phyloP scores from a whole-genome alignment of 1,140 invertebrate genomes.

The Zaprionus davidi region DNA sequence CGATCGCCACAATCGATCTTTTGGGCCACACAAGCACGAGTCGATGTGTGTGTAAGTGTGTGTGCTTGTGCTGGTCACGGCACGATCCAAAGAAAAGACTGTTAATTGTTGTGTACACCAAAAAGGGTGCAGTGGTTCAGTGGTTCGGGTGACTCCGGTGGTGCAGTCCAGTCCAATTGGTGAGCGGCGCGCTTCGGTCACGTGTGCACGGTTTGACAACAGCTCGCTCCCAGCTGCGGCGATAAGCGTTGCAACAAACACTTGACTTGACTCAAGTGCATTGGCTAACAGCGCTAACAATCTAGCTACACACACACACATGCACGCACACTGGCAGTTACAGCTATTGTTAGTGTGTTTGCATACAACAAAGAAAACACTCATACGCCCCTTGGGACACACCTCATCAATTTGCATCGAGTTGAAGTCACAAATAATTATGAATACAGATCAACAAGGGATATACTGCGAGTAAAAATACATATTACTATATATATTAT shows the following conservation, averaged over 20 bases:
- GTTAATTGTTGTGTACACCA: slow-evolving; percentile 62
- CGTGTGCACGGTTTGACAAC: slow-evolving; percentile 44
- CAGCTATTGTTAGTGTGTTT: not conserved
- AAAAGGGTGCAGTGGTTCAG: slow-evolving; percentile 68
- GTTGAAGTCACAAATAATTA: slow-evolving; percentile 11
- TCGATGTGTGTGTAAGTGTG: not conserved
- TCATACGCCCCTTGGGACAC: slow-evolving; percentile 37
- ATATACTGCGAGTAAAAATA: too few species aligned
- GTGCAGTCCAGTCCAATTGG: not conserved
- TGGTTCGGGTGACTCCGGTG: not conserved
- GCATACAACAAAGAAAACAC: slow-evolving; percentile 22
- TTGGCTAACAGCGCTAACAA: slow-evolving; percentile 24
- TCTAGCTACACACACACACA: not conserved
- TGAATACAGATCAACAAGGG: not conserved
- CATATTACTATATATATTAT: too few species aligned
- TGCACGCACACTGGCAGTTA: not conserved
- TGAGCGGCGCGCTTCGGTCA: slow-evolving; percentile 57
- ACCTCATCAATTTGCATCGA: slow-evolving; percentile 35
- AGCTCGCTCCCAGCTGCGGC: slow-evolving; percentile 52
- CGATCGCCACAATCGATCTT: slow-evolving; percentile 72
- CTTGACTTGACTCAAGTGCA: slow-evolving; percentile 65
- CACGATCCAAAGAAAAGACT: slow-evolving; percentile 63
- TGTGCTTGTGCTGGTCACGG: slow-evolving; percentile 27
- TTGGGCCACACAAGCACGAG: slow-evolving; percentile 33
- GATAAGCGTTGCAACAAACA: slow-evolving; percentile 56